These are phyloP conservation scores for Drosophila insularis DNA, from an alignment of 1,140 invertebrate species.

Conservation along the genomic window DNA sequence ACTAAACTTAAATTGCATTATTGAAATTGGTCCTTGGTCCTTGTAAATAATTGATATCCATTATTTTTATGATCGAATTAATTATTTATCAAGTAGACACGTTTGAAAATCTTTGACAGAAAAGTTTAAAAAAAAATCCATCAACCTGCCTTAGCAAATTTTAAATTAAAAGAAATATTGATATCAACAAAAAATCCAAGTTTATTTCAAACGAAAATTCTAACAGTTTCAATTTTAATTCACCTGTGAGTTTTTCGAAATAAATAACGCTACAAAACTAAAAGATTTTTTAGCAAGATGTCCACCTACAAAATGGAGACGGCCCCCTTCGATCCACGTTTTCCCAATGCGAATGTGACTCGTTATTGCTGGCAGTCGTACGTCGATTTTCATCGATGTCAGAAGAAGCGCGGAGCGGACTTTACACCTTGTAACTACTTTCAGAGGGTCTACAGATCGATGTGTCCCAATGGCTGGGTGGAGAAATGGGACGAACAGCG, in stretches of 20 bases:
- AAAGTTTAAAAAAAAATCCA: no score
- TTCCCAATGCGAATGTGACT: conserved; percentile 98
- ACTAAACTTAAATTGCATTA: no score
- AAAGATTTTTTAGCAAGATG: conserved; percentile 71
- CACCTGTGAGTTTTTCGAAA: not conserved
- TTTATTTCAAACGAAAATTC: no score
- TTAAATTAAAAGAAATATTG: not conserved
- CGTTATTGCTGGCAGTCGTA: conserved; percentile 95
- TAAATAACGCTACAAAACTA: conserved; percentile 77
- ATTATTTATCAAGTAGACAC: no score
- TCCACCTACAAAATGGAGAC: conserved; percentile 85
- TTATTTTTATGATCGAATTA: no score
- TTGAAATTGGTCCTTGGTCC: no score
- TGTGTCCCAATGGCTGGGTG: conserved; percentile 95
- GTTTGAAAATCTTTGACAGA: no score
- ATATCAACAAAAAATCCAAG: no score
- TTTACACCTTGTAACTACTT: conserved; percentile 97
- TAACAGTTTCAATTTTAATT: not conserved
- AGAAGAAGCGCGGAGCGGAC: conserved; percentile 93
- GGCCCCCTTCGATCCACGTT: conserved; percentile 96
- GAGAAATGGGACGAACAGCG: conserved; percentile 96
- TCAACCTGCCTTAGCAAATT: not conserved
- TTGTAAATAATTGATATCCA: no score
- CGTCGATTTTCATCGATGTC: conserved; percentile 96
- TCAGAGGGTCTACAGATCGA: conserved; percentile 91